phyloP scores from a whole-genome alignment of 2,113 vertebrate genomes.

The Ceyx margarethae region DNA sequence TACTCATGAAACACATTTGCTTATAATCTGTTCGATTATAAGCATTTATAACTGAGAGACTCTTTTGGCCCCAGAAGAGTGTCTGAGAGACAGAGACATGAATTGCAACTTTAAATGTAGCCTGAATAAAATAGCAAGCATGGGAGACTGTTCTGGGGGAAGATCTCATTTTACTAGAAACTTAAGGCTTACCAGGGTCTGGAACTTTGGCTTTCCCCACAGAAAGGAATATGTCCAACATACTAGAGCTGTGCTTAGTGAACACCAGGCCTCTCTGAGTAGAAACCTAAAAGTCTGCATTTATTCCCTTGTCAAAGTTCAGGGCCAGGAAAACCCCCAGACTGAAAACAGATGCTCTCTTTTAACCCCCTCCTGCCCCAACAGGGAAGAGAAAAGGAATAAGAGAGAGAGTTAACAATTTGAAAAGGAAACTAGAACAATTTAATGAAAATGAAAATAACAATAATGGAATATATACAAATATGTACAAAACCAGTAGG shows the following conservation, averaged over 20 bases:
- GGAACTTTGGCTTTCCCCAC: neutral
- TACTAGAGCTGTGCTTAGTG: neutral
- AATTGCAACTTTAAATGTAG: conserved; percentile 18
- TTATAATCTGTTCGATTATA: neutral
- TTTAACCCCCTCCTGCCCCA: too few relatives aligned
- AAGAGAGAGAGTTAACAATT: too few relatives aligned
- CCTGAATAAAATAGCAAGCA: neutral
- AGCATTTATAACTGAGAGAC: neutral
- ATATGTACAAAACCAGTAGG: too few relatives aligned
- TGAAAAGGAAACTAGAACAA: too few relatives aligned
- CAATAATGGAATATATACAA: too few relatives aligned
- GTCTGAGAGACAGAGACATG: neutral
- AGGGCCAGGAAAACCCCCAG: too few relatives aligned
- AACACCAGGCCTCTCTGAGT: neutral
- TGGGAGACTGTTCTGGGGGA: neutral
- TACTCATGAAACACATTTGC: neutral
- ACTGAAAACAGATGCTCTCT: too few relatives aligned
- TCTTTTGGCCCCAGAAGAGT: neutral
- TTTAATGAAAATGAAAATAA: too few relatives aligned
- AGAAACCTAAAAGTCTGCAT: neutral
- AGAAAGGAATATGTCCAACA: neutral
- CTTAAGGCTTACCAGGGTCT: neutral
- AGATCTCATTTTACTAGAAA: neutral
- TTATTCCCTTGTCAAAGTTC: neutral
- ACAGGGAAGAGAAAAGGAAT: too few relatives aligned